Evolutionary conservation across 2,113 vertebrate species (phyloP).

Genomic region (Nerophis lumbriciformis): DNA sequence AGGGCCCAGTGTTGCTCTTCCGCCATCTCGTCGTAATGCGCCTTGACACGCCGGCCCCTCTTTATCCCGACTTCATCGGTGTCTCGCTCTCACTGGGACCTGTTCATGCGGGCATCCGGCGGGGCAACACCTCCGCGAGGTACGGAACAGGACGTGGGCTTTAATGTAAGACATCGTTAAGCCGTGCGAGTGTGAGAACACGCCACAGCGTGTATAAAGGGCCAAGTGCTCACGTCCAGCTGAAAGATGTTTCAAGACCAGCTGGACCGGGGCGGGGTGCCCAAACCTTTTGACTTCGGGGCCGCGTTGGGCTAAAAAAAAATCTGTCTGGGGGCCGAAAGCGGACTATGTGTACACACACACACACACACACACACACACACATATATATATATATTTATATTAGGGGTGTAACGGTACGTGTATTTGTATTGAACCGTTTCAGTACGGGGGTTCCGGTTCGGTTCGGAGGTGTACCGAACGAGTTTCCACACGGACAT

Average conservation of each 20-base stretch:
- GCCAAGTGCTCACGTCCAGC: constrained; percentile 16
- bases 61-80: constrained; percentile 33
- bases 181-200: constrained; percentile 41
- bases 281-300: too few relatives aligned
- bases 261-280: too few relatives aligned
- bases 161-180: constrained; percentile 42
- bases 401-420: too few relatives aligned
- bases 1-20: constrained; percentile 55
- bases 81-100: constrained; percentile 43
- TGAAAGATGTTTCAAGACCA: constrained; percentile 5
- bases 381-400: too few relatives aligned
- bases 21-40: constrained; percentile 51
- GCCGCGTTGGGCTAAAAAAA: too few relatives aligned
- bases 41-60: constrained; percentile 34
- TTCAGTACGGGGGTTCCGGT: too few relatives aligned
- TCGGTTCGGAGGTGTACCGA: too few relatives aligned
- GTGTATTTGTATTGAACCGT: too few relatives aligned
- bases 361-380: too few relatives aligned
- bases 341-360: too few relatives aligned
- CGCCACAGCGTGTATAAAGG: constrained; percentile 51
- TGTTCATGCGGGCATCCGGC: constrained; percentile 52
- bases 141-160: constrained; percentile 54
- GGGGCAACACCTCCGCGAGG: constrained; percentile 50
- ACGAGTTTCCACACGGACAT: too few relatives aligned
- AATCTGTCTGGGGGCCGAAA: too few relatives aligned